Base-by-base conservation (phyloP, 2,888 invertebrate genomes). In the Caenorhabditis afra region DNA sequence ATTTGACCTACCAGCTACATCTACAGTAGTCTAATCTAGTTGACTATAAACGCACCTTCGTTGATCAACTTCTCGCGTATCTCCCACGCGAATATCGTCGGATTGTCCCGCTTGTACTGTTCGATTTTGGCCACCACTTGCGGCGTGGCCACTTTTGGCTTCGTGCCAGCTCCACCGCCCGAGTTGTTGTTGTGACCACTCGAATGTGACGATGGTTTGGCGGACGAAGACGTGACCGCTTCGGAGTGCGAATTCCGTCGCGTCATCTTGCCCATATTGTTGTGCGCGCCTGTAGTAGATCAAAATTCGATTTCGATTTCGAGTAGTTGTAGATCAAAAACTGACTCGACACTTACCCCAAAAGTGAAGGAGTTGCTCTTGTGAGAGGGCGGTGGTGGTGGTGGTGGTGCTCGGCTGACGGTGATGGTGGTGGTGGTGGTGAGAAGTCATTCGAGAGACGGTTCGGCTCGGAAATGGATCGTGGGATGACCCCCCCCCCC, bases 51-150 rank as follows among this genome's bases (percentile, higher is more conserved):
- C 47, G 41, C 35, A 96, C 96, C 96, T 94, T 97, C 97, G 82
- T 95, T 95, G 90, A 97, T 95, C 81, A 97, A 94, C 91, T 96
- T 93, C 92, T 98, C 97, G 73, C 97, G 93, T 86, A 97, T 97
- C 93, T 98, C 97, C 97, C 97, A 98, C 55, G 97, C 97, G 91
- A 97, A 98, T 90, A 97, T 97, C 78, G 97, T 97, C 3, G 97
- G 97, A 91, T 97, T 97, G 91, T 97, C 97, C 87, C 96, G 92
- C 92, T 97, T 97, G 93, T 97, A 97, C 91, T 96, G 95, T 92
- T 97, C 97, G 90, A 97, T 97, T 93, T 97, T 97, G 82, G 96
- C 95, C 79, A 97, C 97, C 62, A 97, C 97, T 14, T 95, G 94
- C 22, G 97, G 97, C 37, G 97, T 97, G 71, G 97, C 97, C 75